A percentile compares a stretch with the other conserved stretches of the same genome.
phyloP scores from a whole-genome alignment of 2,113 vertebrate species.

The Cyanoliseus patagonus region DNA sequence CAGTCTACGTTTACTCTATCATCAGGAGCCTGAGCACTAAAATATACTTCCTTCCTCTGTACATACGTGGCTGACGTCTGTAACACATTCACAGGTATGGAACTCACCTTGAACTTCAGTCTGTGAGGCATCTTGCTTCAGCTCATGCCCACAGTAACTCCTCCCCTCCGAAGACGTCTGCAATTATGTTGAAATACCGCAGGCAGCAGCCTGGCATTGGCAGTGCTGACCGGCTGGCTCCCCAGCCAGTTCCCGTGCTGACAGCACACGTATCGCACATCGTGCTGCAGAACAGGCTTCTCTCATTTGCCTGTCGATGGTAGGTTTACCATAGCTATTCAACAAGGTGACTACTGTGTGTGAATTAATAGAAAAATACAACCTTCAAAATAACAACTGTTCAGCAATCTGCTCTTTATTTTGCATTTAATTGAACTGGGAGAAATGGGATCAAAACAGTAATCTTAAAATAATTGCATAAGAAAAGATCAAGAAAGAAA shows the following conservation, averaged over 20 bases:
- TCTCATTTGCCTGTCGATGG: not conserved
- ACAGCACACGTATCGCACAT: not conserved
- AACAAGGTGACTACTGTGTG: not conserved
- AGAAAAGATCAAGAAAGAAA: not conserved
- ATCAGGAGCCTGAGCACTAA: not conserved
- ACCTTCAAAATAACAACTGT: not conserved
- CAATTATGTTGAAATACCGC: not conserved
- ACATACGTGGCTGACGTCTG: not conserved
- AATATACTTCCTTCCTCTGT: not conserved
- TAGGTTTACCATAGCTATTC: rapidly evolving
- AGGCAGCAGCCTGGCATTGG: not conserved
- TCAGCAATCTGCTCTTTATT: not conserved
- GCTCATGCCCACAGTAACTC: not conserved
- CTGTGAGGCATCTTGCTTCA: not conserved
- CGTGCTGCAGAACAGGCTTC: not conserved
- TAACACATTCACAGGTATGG: not conserved
- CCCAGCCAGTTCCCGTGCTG: not conserved
- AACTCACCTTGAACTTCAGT: slow-evolving; percentile 61
- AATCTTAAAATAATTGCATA: not conserved
- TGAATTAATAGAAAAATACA: not conserved
- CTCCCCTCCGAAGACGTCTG: not conserved
- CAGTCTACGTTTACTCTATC: not conserved
- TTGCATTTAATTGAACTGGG: not conserved
- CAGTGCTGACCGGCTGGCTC: not conserved
- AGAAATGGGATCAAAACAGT: not conserved